phyloP scores from a whole-genome alignment of 2,113 vertebrate species.

The Chionis minor region DNA sequence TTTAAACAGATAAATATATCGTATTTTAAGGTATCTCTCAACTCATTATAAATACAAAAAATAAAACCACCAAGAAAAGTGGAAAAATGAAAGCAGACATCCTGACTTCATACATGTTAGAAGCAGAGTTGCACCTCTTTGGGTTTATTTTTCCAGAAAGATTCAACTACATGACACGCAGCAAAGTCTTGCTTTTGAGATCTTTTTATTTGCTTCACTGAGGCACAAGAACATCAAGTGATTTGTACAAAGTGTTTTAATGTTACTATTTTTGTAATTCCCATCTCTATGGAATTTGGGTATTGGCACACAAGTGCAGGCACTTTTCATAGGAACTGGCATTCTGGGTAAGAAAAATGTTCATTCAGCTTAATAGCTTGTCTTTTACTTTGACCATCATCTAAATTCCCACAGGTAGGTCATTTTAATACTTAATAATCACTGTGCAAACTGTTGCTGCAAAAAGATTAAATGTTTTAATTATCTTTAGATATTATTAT shows the following conservation, averaged over 20 bases:
- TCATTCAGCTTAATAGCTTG: background rate
- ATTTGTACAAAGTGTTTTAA: conserved; percentile 25
- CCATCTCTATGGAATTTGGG: background rate
- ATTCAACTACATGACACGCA: background rate
- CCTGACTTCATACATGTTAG: background rate
- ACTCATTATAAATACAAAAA: background rate
- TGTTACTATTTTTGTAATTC: conserved; percentile 1
- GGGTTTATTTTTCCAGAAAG: background rate
- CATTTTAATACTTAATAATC: conserved; percentile 1
- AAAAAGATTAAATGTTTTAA: background rate
- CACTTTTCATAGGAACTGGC: background rate
- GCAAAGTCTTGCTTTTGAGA: background rate
- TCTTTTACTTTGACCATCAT: background rate
- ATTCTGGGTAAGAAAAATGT: background rate
- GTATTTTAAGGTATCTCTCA: background rate
- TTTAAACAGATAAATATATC: background rate
- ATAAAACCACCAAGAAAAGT: background rate
- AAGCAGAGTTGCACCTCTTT: background rate
- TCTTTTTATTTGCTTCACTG: background rate
- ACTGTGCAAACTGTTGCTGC: background rate
- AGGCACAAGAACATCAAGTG: background rate
- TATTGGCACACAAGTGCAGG: background rate
- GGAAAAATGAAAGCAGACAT: background rate
- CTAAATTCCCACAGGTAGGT: background rate
- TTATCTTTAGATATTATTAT: background rate